Percentiles rank a stretch among this genome's conserved stretches.
These are phyloP conservation scores for Sternotherus odoratus DNA, from an alignment of 2,797 vertebrate genomes.

Conservation along the genomic window DNA sequence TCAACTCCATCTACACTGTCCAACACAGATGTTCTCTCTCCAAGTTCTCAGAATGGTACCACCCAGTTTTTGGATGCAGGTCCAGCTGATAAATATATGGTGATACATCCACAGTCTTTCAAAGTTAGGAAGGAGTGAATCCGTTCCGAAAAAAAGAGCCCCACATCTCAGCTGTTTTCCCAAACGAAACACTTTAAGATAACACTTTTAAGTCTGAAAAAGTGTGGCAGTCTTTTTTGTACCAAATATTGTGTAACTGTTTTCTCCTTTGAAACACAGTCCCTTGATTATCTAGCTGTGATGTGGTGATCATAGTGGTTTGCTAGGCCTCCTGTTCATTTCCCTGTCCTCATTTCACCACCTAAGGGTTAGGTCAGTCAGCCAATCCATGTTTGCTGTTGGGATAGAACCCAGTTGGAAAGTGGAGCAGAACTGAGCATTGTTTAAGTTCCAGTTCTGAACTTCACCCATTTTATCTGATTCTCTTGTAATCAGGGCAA, in stretches of 20 bases:
- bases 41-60: not conserved
- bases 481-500: not conserved
- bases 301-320: not conserved
- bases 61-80: not conserved
- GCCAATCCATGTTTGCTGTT: not conserved
- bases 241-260: not conserved
- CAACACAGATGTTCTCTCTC: not conserved
- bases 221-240: not conserved
- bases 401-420: not conserved
- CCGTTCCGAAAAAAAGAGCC: not conserved
- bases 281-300: not conserved
- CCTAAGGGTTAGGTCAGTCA: not conserved
- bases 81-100: not conserved
- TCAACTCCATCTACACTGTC: not conserved
- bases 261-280: not conserved
- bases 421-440: not conserved
- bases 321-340: not conserved
- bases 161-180: constrained; percentile 1
- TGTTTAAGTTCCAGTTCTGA: not conserved
- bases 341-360: not conserved
- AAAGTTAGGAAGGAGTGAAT: not conserved
- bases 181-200: not conserved
- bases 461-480: not conserved
- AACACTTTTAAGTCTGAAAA: not conserved
- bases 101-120: not conserved